Evolutionary conservation across 2,888 invertebrate species (phyloP), one percentile per base, ranked within the genome.

Genomic region (Hyles lineata): DNA sequence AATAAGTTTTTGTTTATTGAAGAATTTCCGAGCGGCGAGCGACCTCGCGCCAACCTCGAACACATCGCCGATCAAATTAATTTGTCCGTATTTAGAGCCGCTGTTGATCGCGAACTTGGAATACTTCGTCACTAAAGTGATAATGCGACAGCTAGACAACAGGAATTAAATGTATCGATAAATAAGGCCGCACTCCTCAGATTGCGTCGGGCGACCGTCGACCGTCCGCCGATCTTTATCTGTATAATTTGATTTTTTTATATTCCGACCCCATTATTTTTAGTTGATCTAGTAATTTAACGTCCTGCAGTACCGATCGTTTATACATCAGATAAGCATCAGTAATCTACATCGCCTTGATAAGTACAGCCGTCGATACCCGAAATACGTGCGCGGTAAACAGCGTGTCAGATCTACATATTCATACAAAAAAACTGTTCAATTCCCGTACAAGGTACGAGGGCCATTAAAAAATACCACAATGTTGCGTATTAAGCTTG

Each of bases 201-300:
- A 87, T 87, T 85, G 85, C 81, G 78, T 79, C 82, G 83, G 74
- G 63, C 75, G 86, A 80, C 89, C 89, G n/a, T n/a, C n/a, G n/a
- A n/a, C n/a, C n/a, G n/a, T 88, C 83, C 82, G 81, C 78, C 69
- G 85, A 87, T 87, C 80, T 78, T 82, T 87, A 89, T 89, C 88
- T 77, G 8, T 75, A 72, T 78, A 80, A 79, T 76, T 85, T 82
- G 76, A 85, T 87, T 85, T 84, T n/a, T 78, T 83, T 80, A 87
- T 86, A 84, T 86, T 84, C 83, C 85, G 83, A 85, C 86, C 85
- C 80, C 75, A 80, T 79, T 82, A 80, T 79, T 80, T 84, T 84
- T 78, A 78, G 74, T 79, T 77, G 76, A 76, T 72, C 75, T 69
- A 76, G 75, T 61, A 21, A 75, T 74, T 75, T 77, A 77, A 82